These are phyloP conservation scores for Microtus montanus DNA, from an alignment of 2,113 vertebrate species.

Conservation along the genomic window DNA sequence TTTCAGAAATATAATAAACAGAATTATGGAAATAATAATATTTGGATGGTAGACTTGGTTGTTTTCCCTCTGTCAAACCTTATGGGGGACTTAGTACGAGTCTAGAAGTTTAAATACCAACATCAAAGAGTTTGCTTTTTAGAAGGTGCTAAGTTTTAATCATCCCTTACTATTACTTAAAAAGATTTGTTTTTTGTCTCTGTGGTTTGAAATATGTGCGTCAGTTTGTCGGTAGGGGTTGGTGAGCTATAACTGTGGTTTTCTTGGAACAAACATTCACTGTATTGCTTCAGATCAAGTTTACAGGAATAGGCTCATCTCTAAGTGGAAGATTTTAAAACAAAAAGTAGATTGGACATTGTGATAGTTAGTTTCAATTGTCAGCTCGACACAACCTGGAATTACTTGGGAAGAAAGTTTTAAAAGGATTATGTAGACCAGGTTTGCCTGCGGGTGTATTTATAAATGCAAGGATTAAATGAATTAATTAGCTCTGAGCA, in stretches of 20 bases:
- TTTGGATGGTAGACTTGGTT: not conserved
- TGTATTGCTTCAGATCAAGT: not conserved
- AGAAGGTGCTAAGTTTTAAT: constrained; percentile 69
- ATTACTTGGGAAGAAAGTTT: not conserved
- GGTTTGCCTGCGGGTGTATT: not conserved
- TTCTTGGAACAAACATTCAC: not conserved
- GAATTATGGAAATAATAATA: not conserved
- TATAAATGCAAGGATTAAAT: not conserved
- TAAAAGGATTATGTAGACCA: not conserved
- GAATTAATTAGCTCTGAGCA: not conserved
- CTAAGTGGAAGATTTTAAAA: constrained; percentile 13
- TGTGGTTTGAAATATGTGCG: constrained; percentile 58
- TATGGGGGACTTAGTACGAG: not conserved
- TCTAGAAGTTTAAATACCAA: constrained; percentile 23
- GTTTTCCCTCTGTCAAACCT: constrained; percentile 8
- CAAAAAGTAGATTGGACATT: not conserved
- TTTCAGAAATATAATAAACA: constrained; percentile 4
- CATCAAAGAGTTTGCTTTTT: constrained; percentile 55
- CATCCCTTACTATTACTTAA: constrained; percentile 50
- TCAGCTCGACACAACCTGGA: not conserved
- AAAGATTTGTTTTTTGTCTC: constrained; percentile 50
- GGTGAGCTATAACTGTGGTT: not conserved
- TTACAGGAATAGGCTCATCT: not conserved
- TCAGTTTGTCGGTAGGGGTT: constrained; percentile 6
- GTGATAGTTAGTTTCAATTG: not conserved